These are phyloP conservation scores for Tangara arthus DNA, from an alignment of 2,797 vertebrate genomes.

Conservation along the genomic window DNA sequence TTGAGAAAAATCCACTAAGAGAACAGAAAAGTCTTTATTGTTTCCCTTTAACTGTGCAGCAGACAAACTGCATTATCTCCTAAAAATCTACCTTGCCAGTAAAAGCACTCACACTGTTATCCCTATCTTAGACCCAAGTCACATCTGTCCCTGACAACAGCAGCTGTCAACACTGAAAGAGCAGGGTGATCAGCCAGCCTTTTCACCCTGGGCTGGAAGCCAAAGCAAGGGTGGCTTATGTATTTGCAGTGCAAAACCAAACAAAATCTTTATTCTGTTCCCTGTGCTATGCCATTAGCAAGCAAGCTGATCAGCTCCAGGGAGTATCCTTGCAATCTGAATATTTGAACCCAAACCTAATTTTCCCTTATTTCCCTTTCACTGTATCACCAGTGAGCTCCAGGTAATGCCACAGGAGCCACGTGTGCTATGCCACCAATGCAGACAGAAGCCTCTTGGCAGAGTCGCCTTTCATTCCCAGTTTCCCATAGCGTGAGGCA, in stretches of 20 bases:
- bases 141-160: slow-evolving; percentile 17
- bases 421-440: rapidly evolving
- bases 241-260: background rate
- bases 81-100: background rate
- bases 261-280: background rate
- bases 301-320: background rate
- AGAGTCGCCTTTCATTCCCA: background rate
- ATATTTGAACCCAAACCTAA: background rate
- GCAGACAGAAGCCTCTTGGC: background rate
- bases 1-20: background rate
- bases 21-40: background rate
- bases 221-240: background rate
- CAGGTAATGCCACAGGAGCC: background rate
- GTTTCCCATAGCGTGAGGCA: background rate
- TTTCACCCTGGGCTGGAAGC: slow-evolving; percentile 8
- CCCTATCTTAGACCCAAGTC: background rate
- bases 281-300: background rate
- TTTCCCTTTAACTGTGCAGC: background rate
- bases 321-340: background rate
- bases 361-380: background rate
- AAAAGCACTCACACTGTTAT: background rate
- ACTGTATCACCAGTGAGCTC: background rate
- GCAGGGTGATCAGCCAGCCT: slow-evolving; percentile 12
- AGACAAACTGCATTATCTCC: background rate
- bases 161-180: slow-evolving; percentile 2